Base-by-base conservation (phyloP, 2,888 invertebrate species). In the Meiosimyza platycephala region DNA sequence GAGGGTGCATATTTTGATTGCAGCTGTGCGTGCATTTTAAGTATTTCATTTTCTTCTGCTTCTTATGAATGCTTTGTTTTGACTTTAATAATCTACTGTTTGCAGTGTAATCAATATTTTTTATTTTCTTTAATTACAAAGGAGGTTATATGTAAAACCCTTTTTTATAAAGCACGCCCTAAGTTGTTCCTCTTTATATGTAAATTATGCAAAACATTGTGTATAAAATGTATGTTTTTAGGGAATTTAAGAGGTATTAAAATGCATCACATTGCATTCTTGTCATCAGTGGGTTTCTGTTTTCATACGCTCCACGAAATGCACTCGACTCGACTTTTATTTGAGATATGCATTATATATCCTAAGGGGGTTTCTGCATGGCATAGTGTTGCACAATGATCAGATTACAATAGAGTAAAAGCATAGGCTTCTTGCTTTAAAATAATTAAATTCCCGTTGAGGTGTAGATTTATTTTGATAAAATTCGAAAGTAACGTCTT, bases 211-310 rank as follows among this genome's bases (percentile, higher is more conserved):
- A 48, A n/a, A 54, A 40, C 16, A 4, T 40, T 40, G 15, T 55
- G 16, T n/a, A 18, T 40, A 47, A 55, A 55, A 67, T 67, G 67
- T 57, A 47, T 57, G 55, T 57, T 67, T 67, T 67, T 67, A 18
- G 48, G 22, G 57, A 67, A 57, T 66, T 66, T 33, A 52, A 67
- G 47, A 67, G 33, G 57, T 57, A 67, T 67, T 67, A 67, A 33
- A 67, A 54, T 67, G 55, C 22, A n/a, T 57, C 55, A 22, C 16
- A 48, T 55, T 40, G 67, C 54, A 67, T 55, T 67, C 55, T 57
- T 55, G 55, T 16, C 66, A 54, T 47, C 40, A 40, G 40, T 40
- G 40, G 40, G 40, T 40, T 40, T 40, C 9, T 40, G 6, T 40
- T 40, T 40, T 40, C 6, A 40, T 40, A 9, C 9, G 40, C 40